These are phyloP conservation scores for Hydrozoanthus gracilis DNA, from an alignment of 92 coral and sea anemone genomes.

Conservation along the genomic window DNA sequence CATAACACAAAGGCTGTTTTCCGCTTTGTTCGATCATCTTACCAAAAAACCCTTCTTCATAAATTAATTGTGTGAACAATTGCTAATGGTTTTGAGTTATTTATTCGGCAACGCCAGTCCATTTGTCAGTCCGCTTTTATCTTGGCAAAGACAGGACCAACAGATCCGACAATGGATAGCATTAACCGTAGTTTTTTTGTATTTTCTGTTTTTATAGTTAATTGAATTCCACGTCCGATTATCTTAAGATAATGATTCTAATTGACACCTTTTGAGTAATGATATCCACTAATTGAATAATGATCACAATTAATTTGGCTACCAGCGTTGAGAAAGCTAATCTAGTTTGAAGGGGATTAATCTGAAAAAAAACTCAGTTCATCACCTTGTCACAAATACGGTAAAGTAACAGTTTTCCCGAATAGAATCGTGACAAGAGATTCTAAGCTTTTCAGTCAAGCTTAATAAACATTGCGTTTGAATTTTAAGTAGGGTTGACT, in stretches of 20 bases:
- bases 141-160: conserved; percentile 64
- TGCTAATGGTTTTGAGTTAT: conserved; percentile 72
- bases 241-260: conserved; percentile 95
- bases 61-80: conserved; percentile 59
- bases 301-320: conserved; percentile 87
- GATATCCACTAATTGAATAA: conserved; percentile 94
- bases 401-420: conserved; percentile 15
- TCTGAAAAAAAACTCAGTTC: conserved; percentile 18
- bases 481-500: conserved; percentile 71
- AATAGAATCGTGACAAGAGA: conserved; percentile 42
- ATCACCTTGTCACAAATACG: conserved; percentile 31
- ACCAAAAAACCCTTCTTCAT: conserved; percentile 38
- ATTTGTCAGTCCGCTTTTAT: conserved; percentile 79
- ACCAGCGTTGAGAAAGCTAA: conserved; percentile 49
- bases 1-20: conserved; percentile 12
- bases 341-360: conserved; percentile 39
- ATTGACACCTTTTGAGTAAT: conserved; percentile 94
- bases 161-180: conserved; percentile 76
- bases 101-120: conserved; percentile 75
- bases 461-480: conserved; percentile 67
- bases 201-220: conserved; percentile 85
- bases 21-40: conserved; percentile 24
- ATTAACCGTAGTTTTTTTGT: conserved; percentile 70
- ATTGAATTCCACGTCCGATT: conserved; percentile 99
- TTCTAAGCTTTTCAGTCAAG: conserved; percentile 43